phyloP scores from a whole-genome alignment of 2,888 invertebrate species.

The Nesidiocoris tenuis region DNA sequence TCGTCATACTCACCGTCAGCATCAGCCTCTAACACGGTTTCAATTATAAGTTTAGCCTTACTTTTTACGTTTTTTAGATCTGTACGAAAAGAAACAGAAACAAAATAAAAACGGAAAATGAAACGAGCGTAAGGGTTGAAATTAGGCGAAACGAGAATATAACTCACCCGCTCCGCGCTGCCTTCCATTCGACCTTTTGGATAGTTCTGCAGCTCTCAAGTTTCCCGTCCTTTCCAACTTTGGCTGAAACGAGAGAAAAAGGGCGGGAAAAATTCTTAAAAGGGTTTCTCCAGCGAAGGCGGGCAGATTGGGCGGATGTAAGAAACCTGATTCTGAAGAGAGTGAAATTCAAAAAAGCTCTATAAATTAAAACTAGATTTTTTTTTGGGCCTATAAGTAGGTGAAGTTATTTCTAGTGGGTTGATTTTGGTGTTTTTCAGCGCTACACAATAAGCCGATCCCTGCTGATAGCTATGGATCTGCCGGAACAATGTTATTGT shows the following conservation, averaged over 20 bases:
- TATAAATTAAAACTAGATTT: too few species aligned
- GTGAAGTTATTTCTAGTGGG: too few species aligned
- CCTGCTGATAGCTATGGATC: too few species aligned
- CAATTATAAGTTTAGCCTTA: slow-evolving; percentile 26
- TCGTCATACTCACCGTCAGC: background rate
- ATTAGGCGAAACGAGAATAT: slow-evolving; percentile 2
- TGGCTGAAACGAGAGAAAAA: slow-evolving; percentile 62
- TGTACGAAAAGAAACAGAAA: slow-evolving; percentile 21
- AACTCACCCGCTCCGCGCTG: slow-evolving; percentile 72
- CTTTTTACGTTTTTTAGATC: slow-evolving; percentile 41
- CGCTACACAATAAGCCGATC: too few species aligned
- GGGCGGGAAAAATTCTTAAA: too few species aligned
- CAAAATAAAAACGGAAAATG: slow-evolving; percentile 1
- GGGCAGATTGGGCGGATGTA: too few species aligned
- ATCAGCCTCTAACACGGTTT: background rate
- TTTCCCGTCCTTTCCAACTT: slow-evolving; percentile 88
- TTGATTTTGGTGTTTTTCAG: too few species aligned
- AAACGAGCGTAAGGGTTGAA: background rate
- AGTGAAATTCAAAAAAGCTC: too few species aligned
- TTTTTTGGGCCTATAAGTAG: too few species aligned
- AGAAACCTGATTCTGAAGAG: too few species aligned
- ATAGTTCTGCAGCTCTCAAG: slow-evolving; percentile 92
- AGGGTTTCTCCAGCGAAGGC: too few species aligned
- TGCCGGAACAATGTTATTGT: too few species aligned
- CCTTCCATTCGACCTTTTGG: slow-evolving; percentile 93